Conservation (phyloP, 1,140 invertebrate species). For the Paraescarpia echinospica region DNA sequence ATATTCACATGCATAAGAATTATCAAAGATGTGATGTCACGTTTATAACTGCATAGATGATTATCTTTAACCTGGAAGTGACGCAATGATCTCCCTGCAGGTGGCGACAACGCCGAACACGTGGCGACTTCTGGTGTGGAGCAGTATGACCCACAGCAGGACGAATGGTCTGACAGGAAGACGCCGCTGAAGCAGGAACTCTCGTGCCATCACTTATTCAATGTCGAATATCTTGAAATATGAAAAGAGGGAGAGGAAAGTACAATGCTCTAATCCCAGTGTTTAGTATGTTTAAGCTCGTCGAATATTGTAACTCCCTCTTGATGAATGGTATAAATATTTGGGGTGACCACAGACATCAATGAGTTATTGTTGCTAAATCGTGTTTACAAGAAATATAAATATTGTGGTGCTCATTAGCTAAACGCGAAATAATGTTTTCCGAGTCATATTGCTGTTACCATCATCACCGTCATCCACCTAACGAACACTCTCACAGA, state of each 20-base stretch:
- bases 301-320: no score
- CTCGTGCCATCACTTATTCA: not conserved
- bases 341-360: no score
- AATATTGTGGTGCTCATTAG: no score
- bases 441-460: no score
- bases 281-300: no score
- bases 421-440: no score
- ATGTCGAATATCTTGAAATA: not conserved
- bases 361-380: no score
- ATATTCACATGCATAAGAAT: not conserved
- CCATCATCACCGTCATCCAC: no score
- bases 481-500: no score
- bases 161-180: not conserved
- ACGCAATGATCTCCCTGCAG: not conserved
- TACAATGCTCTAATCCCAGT: no score
- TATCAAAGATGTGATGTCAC: not conserved
- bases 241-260: not conserved
- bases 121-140: constrained; percentile 5
- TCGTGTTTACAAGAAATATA: no score
- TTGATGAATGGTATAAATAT: no score
- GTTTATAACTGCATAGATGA: not conserved
- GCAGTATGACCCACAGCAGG: not conserved
- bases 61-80: not conserved
- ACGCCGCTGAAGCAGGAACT: not conserved
- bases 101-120: not conserved